phyloP scores from a whole-genome alignment of 2,888 invertebrate genomes.

The Cetonia aurata region DNA sequence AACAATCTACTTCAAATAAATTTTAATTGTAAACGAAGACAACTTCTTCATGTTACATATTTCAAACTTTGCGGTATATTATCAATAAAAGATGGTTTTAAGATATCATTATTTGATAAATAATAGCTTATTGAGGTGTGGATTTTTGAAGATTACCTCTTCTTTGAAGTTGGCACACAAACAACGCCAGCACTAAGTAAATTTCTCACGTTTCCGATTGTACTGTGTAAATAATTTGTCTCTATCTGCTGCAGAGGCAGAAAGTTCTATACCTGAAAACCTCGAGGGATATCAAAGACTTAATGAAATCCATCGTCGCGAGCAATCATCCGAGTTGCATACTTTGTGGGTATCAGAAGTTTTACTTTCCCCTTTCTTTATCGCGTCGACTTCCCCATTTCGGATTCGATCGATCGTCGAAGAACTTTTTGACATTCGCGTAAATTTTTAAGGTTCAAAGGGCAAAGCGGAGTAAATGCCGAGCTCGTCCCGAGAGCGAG shows the following conservation, averaged over 20 bases:
- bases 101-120: too few species aligned
- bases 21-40: too few species aligned
- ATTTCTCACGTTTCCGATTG: constrained; percentile 45
- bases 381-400: not conserved
- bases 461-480: constrained; percentile 3
- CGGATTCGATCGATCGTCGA: constrained; percentile 25
- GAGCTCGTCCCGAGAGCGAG: constrained; percentile 9
- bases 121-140: too few species aligned
- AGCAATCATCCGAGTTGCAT: constrained; percentile 15
- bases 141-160: too few species aligned
- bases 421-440: constrained; percentile 6
- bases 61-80: too few species aligned
- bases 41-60: too few species aligned
- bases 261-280: constrained; percentile 47
- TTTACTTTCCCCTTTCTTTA: constrained; percentile 30
- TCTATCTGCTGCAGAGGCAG: constrained; percentile 53
- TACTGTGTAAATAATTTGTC: constrained; percentile 53
- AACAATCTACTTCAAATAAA: too few species aligned
- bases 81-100: too few species aligned
- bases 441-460: constrained; percentile 20
- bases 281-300: constrained; percentile 43
- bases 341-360: constrained; percentile 15
- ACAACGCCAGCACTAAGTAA: not conserved
- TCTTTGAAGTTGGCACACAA: too few species aligned
- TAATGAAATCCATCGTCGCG: constrained; percentile 49